phyloP scores from a whole-genome alignment of 1,140 invertebrate species.

The Sipha flava region DNA sequence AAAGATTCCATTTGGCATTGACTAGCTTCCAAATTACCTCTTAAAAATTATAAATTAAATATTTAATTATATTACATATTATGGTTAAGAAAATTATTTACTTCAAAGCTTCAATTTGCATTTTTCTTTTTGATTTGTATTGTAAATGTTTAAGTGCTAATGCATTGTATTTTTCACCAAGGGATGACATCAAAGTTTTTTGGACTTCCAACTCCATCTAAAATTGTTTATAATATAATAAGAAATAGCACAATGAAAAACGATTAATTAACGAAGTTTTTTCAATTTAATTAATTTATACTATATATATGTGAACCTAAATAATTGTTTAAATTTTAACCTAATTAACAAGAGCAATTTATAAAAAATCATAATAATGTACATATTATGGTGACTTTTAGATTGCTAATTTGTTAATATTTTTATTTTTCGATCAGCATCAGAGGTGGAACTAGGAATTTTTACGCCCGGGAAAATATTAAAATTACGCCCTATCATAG shows the following conservation, averaged over 20 bases:
- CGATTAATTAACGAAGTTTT: too few relatives aligned
- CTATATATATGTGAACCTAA: too few relatives aligned
- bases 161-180: slow-evolving; percentile 43
- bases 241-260: not conserved
- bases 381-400: too few relatives aligned
- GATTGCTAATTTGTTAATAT: too few relatives aligned
- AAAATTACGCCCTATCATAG: too few relatives aligned
- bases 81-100: slow-evolving; percentile 16
- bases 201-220: slow-evolving; percentile 40
- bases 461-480: too few relatives aligned
- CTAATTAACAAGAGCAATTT: too few relatives aligned
- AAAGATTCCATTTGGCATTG: slow-evolving; percentile 42
- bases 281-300: too few relatives aligned
- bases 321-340: too few relatives aligned
- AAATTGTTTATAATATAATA: slow-evolving; percentile 19
- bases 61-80: not conserved
- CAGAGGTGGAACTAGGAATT: too few relatives aligned
- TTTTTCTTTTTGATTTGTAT: slow-evolving; percentile 42
- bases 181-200: slow-evolving; percentile 38
- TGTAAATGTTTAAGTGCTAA: slow-evolving; percentile 42
- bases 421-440: too few relatives aligned
- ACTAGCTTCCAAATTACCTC: slow-evolving; percentile 41
- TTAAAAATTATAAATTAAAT: slow-evolving; percentile 10
- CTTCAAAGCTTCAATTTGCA: slow-evolving; percentile 42
- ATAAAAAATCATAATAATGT: too few relatives aligned